Evolutionary conservation across 2,888 invertebrate genomes (phyloP), one percentile per base, ranked within the genome.

Genomic region (Lepetodrilus schrolli): DNA sequence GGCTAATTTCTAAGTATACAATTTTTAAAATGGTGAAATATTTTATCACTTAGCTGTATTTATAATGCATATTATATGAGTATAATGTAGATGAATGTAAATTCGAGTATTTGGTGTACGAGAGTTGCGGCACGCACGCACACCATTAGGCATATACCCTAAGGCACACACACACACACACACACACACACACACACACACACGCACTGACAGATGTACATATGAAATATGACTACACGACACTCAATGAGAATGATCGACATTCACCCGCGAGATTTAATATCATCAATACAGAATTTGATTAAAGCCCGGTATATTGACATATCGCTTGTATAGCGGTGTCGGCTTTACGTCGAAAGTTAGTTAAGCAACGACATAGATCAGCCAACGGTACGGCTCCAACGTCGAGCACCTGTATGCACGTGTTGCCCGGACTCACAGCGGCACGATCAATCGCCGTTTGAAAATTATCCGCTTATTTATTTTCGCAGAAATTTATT

Each of bases 401-500:
- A 17, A 30, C 34, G n/a, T n/a, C 58, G 5, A 23, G 26, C 58
- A 58, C 58, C 58, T 58, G 58, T 30, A 8, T 34, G 20, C 58
- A 30, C 58, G 58, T 58, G 58, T 34, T 58, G 13, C 17, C 58
- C 17, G 26, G 4, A n/a, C 58, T 58, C 34, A n/a, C 58, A 10
- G 58, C 47, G 65, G 47, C 58, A 72, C 50, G 51, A 43, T 58
- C 72, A 72, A 65, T 43, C 43, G 34, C 38, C 26, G 30, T 20
- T 51, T 65, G 65, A 50, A 70, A 70, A 70, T 50, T 70, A 70
- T 70, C 49, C 70, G 70, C 49, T 49, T 70, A 49, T 70, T 70
- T 70, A 70, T 49, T 49, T 70, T 50, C 70, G 36, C 70, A 49
- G 50, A 70, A 70, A 70, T 50, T 70, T 70, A 70, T 70, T 70